These are phyloP conservation scores for Trogon surrucura DNA, from an alignment of 2,113 vertebrate genomes.

Conservation along the genomic window DNA sequence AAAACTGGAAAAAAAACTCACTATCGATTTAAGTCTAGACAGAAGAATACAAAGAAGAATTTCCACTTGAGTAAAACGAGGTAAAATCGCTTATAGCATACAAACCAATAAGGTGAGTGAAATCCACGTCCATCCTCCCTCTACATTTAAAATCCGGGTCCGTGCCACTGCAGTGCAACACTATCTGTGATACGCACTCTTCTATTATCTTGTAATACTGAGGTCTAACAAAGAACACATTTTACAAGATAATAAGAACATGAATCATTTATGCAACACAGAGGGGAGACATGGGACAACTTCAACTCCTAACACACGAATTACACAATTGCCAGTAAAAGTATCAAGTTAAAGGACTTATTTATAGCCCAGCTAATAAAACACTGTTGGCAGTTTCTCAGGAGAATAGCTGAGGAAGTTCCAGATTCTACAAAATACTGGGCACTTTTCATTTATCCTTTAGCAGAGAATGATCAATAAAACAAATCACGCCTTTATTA, in stretches of 20 bases:
- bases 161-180: constrained; percentile 91
- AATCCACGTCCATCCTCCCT: constrained; percentile 90
- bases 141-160: constrained; percentile 96
- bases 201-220: constrained; percentile 99
- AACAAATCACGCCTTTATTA: rapidly evolving
- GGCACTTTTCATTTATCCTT: not conserved
- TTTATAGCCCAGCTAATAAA: not conserved
- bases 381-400: not conserved
- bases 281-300: not conserved
- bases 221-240: constrained; percentile 76
- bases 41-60: not conserved
- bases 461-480: not conserved
- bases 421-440: not conserved
- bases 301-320: not conserved
- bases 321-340: not conserved
- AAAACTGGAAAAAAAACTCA: not conserved
- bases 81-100: not conserved
- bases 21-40: not conserved
- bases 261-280: not conserved
- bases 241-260: not conserved
- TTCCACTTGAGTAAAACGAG: not conserved
- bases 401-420: not conserved
- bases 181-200: constrained; percentile 93
- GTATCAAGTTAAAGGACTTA: not conserved
- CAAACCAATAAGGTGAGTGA: constrained; percentile 91